Evolutionary conservation across 2,888 invertebrate genomes (phyloP).

Genomic region (Xestia xanthographa): DNA sequence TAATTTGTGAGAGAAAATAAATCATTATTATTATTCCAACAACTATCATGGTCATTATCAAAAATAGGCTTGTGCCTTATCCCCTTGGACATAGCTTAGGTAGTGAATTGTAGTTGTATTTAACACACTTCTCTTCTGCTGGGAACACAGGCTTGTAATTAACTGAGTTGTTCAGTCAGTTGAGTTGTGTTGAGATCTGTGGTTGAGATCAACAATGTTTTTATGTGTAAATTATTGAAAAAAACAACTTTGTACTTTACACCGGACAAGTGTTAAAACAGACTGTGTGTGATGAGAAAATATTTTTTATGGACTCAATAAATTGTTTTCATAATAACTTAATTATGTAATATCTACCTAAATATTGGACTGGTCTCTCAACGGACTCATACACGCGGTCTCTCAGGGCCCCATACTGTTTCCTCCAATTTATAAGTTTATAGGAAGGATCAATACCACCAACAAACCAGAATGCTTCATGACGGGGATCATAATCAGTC

Average conservation of each 20-base stretch:
- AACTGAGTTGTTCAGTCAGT: no score
- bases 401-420: constrained; percentile 81
- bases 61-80: background rate
- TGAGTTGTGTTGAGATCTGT: no score
- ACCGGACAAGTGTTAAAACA: background rate
- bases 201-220: no score
- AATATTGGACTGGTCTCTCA: constrained; percentile 93
- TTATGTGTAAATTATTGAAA: background rate
- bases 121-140: background rate
- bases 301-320: background rate
- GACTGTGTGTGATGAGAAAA: background rate
- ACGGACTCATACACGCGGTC: constrained; percentile 88
- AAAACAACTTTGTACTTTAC: background rate
- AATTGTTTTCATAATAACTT: background rate
- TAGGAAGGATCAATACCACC: constrained; percentile 93
- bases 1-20: background rate
- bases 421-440: constrained; percentile 81
- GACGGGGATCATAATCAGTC: constrained; percentile 94
- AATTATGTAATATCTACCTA: constrained; percentile 82
- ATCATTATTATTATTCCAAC: background rate
- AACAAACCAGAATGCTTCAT: constrained; percentile 96
- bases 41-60: background rate
- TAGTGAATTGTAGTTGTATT: background rate
- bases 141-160: no score
- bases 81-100: background rate